A percentile compares a stretch with the other conserved stretches of the same genome.
Evolutionary conservation across 1,140 invertebrate species (phyloP).

Genomic region (Drosophila pectinifera): DNA sequence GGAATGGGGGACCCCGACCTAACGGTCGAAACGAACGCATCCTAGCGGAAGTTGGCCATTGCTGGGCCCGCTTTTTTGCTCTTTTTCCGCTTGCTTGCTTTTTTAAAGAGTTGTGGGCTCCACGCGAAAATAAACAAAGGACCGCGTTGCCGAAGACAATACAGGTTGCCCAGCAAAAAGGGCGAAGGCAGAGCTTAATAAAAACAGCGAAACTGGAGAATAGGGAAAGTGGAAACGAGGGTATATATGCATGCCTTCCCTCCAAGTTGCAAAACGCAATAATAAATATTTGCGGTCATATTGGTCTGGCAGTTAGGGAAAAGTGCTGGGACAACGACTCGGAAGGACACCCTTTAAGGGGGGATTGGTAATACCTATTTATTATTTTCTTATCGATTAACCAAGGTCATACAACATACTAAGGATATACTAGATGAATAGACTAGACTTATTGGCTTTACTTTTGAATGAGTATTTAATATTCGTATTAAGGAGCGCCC

Average conservation of each 20-base stretch:
- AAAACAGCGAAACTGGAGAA: constrained; percentile 22
- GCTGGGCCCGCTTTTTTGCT: constrained; percentile 50
- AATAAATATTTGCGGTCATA: constrained; percentile 76
- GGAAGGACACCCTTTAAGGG: constrained; percentile 2
- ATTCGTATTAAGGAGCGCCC: background rate
- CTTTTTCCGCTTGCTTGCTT: constrained; percentile 61
- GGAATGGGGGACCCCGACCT: constrained; percentile 3
- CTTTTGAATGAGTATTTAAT: background rate
- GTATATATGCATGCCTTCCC: constrained; percentile 25
- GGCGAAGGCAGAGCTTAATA: constrained; percentile 19
- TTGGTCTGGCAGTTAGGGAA: constrained; percentile 32
- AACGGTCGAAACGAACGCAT: constrained; percentile 37
- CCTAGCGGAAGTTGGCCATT: constrained; percentile 71
- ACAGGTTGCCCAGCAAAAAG: constrained; percentile 21
- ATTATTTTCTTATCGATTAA: background rate
- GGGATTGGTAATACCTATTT: background rate
- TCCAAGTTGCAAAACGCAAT: constrained; percentile 58
- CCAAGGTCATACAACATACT: background rate
- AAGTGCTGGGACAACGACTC: background rate
- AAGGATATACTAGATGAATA: background rate
- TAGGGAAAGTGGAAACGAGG: constrained; percentile 28
- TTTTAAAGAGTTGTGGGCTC: constrained; percentile 68
- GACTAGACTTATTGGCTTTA: background rate
- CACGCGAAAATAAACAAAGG: constrained; percentile 60
- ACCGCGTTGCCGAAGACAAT: constrained; percentile 45